Base-by-base conservation (phyloP, 2,797 vertebrate species). In the Tachyglossus aculeatus region DNA sequence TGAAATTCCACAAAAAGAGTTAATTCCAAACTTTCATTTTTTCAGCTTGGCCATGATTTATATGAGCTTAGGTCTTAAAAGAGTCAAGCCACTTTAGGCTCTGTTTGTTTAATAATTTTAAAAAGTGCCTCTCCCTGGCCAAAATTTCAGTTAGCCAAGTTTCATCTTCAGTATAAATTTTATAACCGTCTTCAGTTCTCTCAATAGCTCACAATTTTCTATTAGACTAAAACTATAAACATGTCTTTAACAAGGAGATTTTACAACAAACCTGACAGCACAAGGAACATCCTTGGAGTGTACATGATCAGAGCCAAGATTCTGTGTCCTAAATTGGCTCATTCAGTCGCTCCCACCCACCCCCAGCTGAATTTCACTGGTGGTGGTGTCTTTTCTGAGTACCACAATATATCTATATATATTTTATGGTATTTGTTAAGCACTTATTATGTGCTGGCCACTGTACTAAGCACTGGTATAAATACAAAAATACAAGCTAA, bases 151-250 rank as follows among this genome's bases (percentile, higher is more conserved):
- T 31, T 62, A 73, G 54, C 31, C 74, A 72, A 58, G 55, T 81
- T 81, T 79, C 33, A 52, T 24, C 60, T 51, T 55, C 22, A 41
- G 74, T 73, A 59, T 33, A 65, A 56, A 78, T 68, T 70, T 71
- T 24, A 40, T 55, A 65, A 68, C 21, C 36, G 38, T 40, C 43
- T 64, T 53, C 39, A 79, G 47, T 70, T n/a, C n/a, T n/a, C 39
- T 4, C 39, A 41, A 41, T 41, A 41, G 14, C 39, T 14, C 39
- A 14, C 39, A 3, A n/a, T 14, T 41, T 3, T 41, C n/a, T 14
- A 41, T 14, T 14, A 14, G n/a, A 41, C 14, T 41, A 41, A n/a
- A 14, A 41, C 39, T 14, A 41, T 14, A 41, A 14, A n/a, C 14
- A 41, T 41, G 39, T 41, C n/a, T 14, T 14, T 13, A 41, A 41